Evolutionary conservation across 1,140 invertebrate genomes (phyloP).

Genomic region (Calephelis virginiensis): DNA sequence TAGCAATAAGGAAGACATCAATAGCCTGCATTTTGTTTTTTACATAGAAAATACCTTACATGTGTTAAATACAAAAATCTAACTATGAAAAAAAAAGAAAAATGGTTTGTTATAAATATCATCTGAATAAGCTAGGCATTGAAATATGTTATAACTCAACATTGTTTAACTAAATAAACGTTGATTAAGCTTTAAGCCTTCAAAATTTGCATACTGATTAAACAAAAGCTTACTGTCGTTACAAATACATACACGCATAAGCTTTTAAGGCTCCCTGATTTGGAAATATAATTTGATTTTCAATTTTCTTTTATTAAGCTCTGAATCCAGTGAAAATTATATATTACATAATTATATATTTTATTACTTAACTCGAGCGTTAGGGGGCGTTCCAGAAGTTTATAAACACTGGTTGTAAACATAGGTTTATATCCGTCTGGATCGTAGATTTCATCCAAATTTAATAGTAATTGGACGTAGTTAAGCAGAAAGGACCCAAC

Average conservation of each 20-base stretch:
- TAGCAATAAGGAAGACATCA: slow-evolving; percentile 77
- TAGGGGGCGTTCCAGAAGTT: too few relatives aligned
- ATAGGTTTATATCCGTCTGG: too few relatives aligned
- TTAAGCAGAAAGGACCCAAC: too few relatives aligned
- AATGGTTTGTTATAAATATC: not conserved
- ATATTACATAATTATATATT: not conserved
- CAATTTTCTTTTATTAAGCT: not conserved
- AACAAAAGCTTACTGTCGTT: slow-evolving; percentile 1
- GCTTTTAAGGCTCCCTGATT: not conserved
- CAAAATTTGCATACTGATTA: not conserved
- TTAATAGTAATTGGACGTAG: too few relatives aligned
- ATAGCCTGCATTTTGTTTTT: slow-evolving; percentile 74
- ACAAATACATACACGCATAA: slow-evolving; percentile 1
- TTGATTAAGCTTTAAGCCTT: not conserved
- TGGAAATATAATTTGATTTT: not conserved
- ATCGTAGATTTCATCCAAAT: too few relatives aligned
- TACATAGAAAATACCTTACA: slow-evolving; percentile 22
- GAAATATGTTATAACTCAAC: not conserved
- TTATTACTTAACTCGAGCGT: too few relatives aligned
- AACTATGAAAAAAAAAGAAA: too few relatives aligned
- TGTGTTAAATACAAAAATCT: not conserved
- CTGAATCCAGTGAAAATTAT: not conserved
- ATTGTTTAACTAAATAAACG: not conserved
- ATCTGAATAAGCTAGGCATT: not conserved
- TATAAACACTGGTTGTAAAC: too few relatives aligned